Conservation (phyloP, 2,888 invertebrate genomes). For the Eutolmus rufibarbis region DNA sequence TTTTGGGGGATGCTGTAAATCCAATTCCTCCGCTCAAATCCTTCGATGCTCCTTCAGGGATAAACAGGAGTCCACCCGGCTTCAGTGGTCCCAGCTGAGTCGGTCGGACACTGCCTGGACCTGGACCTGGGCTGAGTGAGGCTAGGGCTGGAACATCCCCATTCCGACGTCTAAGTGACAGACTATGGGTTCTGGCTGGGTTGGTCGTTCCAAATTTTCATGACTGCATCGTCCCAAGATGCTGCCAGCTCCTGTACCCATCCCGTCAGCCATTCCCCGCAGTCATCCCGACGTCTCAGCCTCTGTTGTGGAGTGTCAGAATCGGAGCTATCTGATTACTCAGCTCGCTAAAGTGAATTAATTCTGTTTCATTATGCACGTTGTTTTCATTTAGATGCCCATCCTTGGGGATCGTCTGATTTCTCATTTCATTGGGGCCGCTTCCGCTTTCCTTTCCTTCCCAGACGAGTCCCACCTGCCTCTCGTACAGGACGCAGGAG, state of each 20-base stretch:
- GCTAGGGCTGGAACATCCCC: neutral
- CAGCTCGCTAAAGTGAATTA: constrained; percentile 28
- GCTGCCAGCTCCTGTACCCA: neutral
- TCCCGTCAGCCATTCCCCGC: neutral
- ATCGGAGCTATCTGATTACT: neutral
- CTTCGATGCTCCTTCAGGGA: neutral
- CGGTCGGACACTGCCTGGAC: neutral
- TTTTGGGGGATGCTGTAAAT: neutral
- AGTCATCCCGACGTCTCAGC: neutral
- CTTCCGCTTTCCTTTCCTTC: neutral
- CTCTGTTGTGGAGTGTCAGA: neutral
- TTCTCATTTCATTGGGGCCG: neutral
- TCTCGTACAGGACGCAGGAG: too few species aligned
- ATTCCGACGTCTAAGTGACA: constrained; percentile 21
- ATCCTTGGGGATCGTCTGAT: neutral
- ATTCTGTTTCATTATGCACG: constrained; percentile 33
- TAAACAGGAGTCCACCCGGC: neutral
- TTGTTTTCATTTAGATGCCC: constrained; percentile 22
- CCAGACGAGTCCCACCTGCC: neutral
- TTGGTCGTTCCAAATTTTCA: neutral
- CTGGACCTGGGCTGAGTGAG: neutral
- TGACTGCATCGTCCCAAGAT: constrained; percentile 11
- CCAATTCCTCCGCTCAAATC: neutral
- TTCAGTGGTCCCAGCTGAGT: neutral
- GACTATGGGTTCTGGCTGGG: neutral